Evolutionary conservation across 2,888 invertebrate species (phyloP), one percentile per base, ranked within the genome.

Genomic region (Dolomedes plantarius): DNA sequence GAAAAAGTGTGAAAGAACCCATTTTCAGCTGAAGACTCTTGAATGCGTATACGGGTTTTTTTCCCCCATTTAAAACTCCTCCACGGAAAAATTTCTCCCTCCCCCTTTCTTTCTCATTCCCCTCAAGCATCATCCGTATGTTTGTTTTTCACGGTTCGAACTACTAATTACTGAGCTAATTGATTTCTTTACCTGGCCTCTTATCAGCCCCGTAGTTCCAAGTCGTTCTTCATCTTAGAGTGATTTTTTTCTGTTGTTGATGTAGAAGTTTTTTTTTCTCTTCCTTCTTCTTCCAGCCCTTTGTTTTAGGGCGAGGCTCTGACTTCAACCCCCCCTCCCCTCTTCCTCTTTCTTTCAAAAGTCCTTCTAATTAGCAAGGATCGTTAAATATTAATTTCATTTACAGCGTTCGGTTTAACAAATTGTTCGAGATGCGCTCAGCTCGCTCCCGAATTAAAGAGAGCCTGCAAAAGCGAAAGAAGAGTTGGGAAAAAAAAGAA

Each of bases 321-420:
- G 23, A 16, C 23, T 23, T 39, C 81, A 1, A 1, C 29, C 39
- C 46, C 62, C 75, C 27, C 68, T 31, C 46, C 36, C 36, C 71
- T 69, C 76, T 76, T 71, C 65, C 28, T 32, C 50, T 72, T 72
- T 73, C 76, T 77, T 83, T 76, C 64, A 71, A 72, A 83, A 71
- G 76, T 67, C 65, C 74, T 29, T 36, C 78, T 86, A 86, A 86
- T 86, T 86, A 86, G 64, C 78, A 56, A 62, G 69, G 79, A 86
- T 86, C 85, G 85, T 86, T 86, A 86, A 86, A 86, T 86, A 86
- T 86, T 86, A 86, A 86, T 86, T 86, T 86, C 85, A 86, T 86
- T 86, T 86, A 74, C 78, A 74, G 73, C 72, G 71, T 83, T 83
- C 65, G 82, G 76, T 83, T 81, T 76, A 83, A 76, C 76, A 76